phyloP scores from a whole-genome alignment of 2,113 vertebrate genomes.

The Lepus timidus region DNA sequence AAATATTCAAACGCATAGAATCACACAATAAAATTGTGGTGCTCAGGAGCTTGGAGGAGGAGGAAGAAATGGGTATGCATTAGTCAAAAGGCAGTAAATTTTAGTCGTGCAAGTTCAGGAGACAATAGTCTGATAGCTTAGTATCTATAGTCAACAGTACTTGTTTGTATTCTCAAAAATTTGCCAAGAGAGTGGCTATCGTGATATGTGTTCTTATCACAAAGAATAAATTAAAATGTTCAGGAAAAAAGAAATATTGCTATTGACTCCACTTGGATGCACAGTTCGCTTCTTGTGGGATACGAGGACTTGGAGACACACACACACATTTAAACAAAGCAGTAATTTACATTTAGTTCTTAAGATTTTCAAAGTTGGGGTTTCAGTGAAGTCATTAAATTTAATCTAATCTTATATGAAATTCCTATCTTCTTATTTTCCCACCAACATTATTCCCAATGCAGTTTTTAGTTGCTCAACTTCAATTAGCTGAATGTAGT shows the following conservation, averaged over 20 bases:
- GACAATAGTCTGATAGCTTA: not conserved
- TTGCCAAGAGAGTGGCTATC: not conserved
- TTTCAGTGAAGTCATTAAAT: not conserved
- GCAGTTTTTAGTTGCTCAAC: not conserved
- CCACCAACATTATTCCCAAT: not conserved
- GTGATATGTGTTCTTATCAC: no score
- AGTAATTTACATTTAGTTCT: slow-evolving; percentile 1
- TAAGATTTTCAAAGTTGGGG: not conserved
- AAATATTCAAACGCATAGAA: not conserved
- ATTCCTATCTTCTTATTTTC: not conserved
- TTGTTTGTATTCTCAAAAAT: not conserved
- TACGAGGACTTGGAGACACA: not conserved
- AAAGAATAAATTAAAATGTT: not conserved
- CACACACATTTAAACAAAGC: not conserved
- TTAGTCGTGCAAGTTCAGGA: not conserved
- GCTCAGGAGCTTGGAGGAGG: not conserved
- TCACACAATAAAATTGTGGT: not conserved
- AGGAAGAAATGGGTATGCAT: no score
- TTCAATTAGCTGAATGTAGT: not conserved
- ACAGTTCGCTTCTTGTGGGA: not conserved
- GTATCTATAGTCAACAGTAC: not conserved
- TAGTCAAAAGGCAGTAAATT: not conserved
- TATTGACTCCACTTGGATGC: not conserved
- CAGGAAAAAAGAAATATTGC: not conserved
- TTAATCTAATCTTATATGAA: not conserved